These are phyloP conservation scores for Lasaia peninsularis DNA, from an alignment of 1,140 invertebrate genomes.

Conservation along the genomic window DNA sequence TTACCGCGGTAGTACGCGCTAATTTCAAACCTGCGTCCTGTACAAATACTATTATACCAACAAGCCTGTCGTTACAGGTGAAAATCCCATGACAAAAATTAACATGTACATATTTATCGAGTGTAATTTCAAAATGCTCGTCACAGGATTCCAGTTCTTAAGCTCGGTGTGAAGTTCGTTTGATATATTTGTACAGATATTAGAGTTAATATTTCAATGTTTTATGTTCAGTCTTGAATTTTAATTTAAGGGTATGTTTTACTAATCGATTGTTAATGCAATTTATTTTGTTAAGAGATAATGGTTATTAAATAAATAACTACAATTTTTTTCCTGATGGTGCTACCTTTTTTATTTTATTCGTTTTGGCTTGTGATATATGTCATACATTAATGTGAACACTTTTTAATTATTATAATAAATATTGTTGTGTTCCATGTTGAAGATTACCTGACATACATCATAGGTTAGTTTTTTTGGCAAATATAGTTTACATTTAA, in stretches of 20 bases:
- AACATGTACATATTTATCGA: conserved; percentile 10
- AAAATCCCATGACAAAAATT: conserved; percentile 19
- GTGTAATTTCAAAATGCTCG: conserved; percentile 6
- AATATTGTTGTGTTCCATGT: too few relatives aligned
- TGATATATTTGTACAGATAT: conserved; percentile 35
- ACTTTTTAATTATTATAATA: too few relatives aligned
- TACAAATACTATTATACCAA: conserved; percentile 37
- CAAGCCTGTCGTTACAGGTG: conserved; percentile 29
- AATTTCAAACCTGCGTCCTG: conserved; percentile 40
- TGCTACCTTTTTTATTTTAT: too few relatives aligned
- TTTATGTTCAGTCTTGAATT: conserved; percentile 27
- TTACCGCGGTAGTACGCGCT: conserved; percentile 42
- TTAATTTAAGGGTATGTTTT: conserved; percentile 23
- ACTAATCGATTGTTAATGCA: conserved; percentile 16
- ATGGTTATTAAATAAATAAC: too few relatives aligned
- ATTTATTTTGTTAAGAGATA: background rate
- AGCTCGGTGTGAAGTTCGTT: conserved; percentile 24
- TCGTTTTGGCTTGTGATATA: too few relatives aligned
- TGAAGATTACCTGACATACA: too few relatives aligned
- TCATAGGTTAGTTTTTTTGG: too few relatives aligned
- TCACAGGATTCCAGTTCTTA: conserved; percentile 23
- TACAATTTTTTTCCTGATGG: too few relatives aligned
- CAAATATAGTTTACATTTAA: too few relatives aligned
- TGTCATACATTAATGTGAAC: too few relatives aligned
- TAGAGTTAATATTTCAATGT: conserved; percentile 29